phyloP scores from a whole-genome alignment of 2,888 invertebrate species.

The Caenorhabditis sp. region DNA sequence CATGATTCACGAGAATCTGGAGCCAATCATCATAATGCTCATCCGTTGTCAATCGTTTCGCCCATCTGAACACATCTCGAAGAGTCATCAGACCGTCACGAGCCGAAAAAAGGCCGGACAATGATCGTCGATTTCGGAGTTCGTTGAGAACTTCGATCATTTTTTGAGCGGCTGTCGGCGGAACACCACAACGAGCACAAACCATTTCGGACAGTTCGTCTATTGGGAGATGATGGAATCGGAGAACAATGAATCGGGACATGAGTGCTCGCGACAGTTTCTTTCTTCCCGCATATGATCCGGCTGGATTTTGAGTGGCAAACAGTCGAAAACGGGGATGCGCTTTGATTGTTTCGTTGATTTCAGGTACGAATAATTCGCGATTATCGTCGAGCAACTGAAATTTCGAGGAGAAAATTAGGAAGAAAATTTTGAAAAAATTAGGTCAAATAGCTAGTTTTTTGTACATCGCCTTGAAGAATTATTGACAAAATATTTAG shows the following conservation, averaged over 20 bases:
- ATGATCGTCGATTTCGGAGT: slow-evolving; percentile 51
- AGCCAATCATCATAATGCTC: slow-evolving; percentile 46
- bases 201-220: slow-evolving; percentile 80
- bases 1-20: slow-evolving; percentile 65
- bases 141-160: slow-evolving; percentile 65
- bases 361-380: slow-evolving; percentile 96
- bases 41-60: slow-evolving; percentile 55
- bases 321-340: slow-evolving; percentile 94
- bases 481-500: too few relatives aligned
- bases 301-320: slow-evolving; percentile 97
- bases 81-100: slow-evolving; percentile 66
- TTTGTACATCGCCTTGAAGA: too few relatives aligned
- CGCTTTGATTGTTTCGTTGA: slow-evolving; percentile 89
- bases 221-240: slow-evolving; percentile 92
- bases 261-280: slow-evolving; percentile 81
- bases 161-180: slow-evolving; percentile 55
- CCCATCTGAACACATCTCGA: slow-evolving; percentile 65
- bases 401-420: slow-evolving; percentile 15
- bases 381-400: slow-evolving; percentile 90
- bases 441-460: too few relatives aligned
- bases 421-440: too few relatives aligned
- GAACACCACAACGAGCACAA: slow-evolving; percentile 55
- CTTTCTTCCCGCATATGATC: slow-evolving; percentile 79
- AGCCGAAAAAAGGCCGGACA: slow-evolving; percentile 62
- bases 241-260: slow-evolving; percentile 94